Percentiles rank a stretch among this genome's conserved stretches.
Conservation (phyloP, 2,113 vertebrate genomes). For the Apodemus sylvaticus region DNA sequence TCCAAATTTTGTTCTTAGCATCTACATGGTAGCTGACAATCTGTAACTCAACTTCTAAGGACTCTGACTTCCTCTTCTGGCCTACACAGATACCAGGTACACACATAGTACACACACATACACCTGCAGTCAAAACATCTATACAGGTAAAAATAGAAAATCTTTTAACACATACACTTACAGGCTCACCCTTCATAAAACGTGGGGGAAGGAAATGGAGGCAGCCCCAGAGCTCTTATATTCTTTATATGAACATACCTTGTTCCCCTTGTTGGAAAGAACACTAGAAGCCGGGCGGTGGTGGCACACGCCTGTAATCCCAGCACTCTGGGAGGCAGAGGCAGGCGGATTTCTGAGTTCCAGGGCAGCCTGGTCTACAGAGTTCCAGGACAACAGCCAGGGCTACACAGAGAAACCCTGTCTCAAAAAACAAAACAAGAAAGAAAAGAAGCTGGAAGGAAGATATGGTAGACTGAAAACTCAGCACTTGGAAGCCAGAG, state of each 20-base stretch:
- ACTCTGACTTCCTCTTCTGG: background rate
- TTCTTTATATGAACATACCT: background rate
- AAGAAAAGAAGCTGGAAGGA: background rate
- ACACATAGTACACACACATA: background rate
- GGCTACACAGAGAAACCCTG: background rate
- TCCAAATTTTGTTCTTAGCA: background rate
- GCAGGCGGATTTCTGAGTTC: background rate
- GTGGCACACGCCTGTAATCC: background rate
- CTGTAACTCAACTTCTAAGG: background rate
- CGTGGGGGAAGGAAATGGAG: background rate
- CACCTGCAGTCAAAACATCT: background rate
- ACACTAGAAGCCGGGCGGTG: no score
- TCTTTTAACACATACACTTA: background rate
- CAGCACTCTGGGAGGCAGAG: background rate
- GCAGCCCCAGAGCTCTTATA: background rate
- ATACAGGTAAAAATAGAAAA: background rate
- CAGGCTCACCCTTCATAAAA: background rate
- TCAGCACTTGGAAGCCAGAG: background rate
- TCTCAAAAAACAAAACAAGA: background rate
- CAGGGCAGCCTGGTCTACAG: background rate
- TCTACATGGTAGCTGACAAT: background rate
- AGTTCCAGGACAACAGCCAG: background rate
- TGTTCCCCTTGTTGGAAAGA: background rate
- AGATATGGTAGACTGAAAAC: background rate
- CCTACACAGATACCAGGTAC: background rate